Conservation (phyloP, 2,797 vertebrate genomes). For the Tinamus major region DNA sequence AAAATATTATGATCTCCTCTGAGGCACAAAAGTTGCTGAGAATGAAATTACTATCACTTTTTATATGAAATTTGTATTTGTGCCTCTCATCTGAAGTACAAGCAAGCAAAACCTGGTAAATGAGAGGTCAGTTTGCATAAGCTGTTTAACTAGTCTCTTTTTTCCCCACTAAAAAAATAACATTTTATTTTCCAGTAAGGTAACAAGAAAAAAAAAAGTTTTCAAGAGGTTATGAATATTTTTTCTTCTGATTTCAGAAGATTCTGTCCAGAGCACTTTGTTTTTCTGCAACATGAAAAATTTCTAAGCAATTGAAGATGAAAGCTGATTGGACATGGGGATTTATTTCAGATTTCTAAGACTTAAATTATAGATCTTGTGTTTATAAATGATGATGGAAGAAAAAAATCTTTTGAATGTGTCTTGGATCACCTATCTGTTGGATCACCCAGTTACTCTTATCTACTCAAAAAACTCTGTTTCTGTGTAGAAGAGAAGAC, state of each 20-base stretch:
- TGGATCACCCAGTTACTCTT: neutral
- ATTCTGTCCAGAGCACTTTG: neutral
- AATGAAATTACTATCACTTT: neutral
- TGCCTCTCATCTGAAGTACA: neutral
- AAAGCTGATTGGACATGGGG: neutral
- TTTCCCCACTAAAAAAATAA: neutral
- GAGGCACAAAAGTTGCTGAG: neutral
- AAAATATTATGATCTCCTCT: neutral
- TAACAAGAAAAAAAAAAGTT: neutral
- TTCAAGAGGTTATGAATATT: neutral
- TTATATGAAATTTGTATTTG: neutral
- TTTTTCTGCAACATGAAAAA: neutral
- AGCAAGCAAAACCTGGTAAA: neutral
- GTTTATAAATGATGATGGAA: neutral
- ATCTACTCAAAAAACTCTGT: neutral
- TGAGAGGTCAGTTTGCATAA: neutral
- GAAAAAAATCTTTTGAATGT: neutral
- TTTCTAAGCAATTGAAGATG: neutral
- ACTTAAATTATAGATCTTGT: neutral
- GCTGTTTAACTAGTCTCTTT: neutral
- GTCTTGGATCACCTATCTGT: rapidly evolving
- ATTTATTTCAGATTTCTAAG: neutral
- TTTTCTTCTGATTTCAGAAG: neutral
- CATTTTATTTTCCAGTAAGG: neutral
- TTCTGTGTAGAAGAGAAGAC: neutral